Base-by-base conservation (phyloP, 2,113 vertebrate genomes). In the Rattus rattus region DNA sequence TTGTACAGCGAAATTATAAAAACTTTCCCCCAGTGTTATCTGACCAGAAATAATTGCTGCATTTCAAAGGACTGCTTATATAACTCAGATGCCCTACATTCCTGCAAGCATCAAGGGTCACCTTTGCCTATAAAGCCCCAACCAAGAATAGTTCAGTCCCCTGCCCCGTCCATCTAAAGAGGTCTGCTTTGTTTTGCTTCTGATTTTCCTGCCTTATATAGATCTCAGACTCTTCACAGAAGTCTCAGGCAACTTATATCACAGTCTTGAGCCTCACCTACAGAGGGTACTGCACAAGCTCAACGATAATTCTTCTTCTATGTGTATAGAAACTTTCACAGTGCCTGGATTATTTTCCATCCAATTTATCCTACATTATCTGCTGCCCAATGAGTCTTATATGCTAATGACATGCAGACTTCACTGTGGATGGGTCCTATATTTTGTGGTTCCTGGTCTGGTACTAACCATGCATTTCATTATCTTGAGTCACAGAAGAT, bases 61-160 rank as follows among this genome's bases (percentile, higher is more conserved):
- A 80, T 94, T 96, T 97, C 91, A 91, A 94, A 97, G 77, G 94
- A 65, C 22, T 90, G 26, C 89, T 98, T 97, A 96, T 65, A 5
- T 96, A 98, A 97, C 75, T 86, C 20, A 61, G 56, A 85, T 92
- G 96, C 47, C 97, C 97, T 80, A 96, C 95, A 96, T 97, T 92
- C 76, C 67, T 93, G 43, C 2, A 80, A 79, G 70, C 89, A 87
- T 88, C 73, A 87, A 76, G 47, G 94, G 87, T 96, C 91, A 80
- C 94, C 89, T 97, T 94, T 96, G 88, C n/a, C 24, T 95, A 77
- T 96, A 72, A 96, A 95, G 33, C 24, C 39, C 83, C 83, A 84
- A 94, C 67, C 59, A 65, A 92, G 56, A 95, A 95, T 43, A 80
- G 28, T 86, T 67, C 22, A 91, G 88, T 39, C 70, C 22, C 24